Evolutionary conservation across 2,113 vertebrate genomes (phyloP), one percentile per base, ranked within the genome.

Genomic region (Mellivora capensis): DNA sequence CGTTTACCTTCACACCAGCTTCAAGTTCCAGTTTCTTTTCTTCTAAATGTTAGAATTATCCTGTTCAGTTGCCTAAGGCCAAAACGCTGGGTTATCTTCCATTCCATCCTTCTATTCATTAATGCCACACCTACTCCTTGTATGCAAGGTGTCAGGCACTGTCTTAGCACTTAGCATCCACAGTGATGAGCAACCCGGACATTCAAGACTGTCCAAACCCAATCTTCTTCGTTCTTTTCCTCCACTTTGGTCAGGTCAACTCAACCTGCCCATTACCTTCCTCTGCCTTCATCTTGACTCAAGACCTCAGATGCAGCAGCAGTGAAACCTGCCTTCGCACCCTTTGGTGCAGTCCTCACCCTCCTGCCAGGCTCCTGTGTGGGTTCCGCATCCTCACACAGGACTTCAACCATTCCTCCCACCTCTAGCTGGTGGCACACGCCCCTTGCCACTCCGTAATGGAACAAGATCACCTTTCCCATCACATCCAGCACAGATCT

Each of bases 201-300:
- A 29, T 64, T 25, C 44, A 44, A 23, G 59, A 39, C 59, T 59
- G 0, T 6, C 54, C 29, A 49, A 71, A 47, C 49, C 9, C 17
- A 11, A 2, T 14, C 61, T 27, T 62, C n/a, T 31, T 44, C 1
- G 0, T 27, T 39, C 23, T 29, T 37, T 14, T 42, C 8, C 21
- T 52, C 61, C 7, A 15, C 4, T n/a, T 3, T 1, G 31, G 37
- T 3, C 29, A 42, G 1, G 4, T 27, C 3, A 7, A 23, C 23
- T 71, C 14, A 42, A 7, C 25, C 71, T 42, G 8, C 39, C n/a
- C n/a, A 17, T 61, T 4, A 49, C 34, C 21, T 21, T 42, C 42
- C 34, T 11, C 20, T 29, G 25, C 39, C 47, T 37, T 69, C 34
- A 21, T n/a, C 31, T 15, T 4, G 23, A 11, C 29, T 42, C 9